Evolutionary conservation across 37 sponge, comb jelly and placozoan species (phyloP).

Genomic region (Ephydatia muelleri): DNA sequence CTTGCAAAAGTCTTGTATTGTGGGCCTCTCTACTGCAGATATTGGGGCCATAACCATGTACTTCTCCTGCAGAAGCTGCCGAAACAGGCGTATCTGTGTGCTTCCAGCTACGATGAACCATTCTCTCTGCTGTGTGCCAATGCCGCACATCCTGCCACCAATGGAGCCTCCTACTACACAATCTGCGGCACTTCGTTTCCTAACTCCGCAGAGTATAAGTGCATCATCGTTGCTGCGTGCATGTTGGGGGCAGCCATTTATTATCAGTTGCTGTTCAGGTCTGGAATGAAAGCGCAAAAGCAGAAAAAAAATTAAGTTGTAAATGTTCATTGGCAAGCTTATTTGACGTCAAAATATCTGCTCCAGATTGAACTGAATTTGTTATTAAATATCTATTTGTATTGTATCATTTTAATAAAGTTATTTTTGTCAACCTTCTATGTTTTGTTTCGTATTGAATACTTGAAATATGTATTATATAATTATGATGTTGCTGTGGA

Average conservation of each 20-base stretch:
- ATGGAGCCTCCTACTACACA: slow-evolving; percentile 30
- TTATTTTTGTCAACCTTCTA: too few species aligned
- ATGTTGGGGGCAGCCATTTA: slow-evolving; percentile 26
- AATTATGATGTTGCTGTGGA: too few species aligned
- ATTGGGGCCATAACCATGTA: neutral
- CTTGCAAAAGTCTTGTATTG: too few species aligned
- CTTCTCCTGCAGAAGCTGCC: slow-evolving; percentile 6
- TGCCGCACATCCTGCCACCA: neutral
- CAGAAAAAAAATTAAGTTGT: neutral
- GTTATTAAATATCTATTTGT: too few species aligned
- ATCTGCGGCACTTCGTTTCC: slow-evolving; percentile 52
- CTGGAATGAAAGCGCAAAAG: neutral
- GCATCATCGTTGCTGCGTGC: slow-evolving; percentile 5
- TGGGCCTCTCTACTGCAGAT: too few species aligned
- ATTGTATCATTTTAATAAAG: too few species aligned
- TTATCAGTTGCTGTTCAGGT: slow-evolving; percentile 21
- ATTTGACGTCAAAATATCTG: too few species aligned
- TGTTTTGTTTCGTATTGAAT: too few species aligned
- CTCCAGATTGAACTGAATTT: too few species aligned
- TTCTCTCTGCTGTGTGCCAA: slow-evolving; percentile 30
- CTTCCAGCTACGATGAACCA: slow-evolving; percentile 26
- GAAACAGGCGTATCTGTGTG: slow-evolving; percentile 40
- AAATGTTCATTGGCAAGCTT: too few species aligned
- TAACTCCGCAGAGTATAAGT: slow-evolving; percentile 22
- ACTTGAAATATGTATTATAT: too few species aligned